Evolutionary conservation across 1,140 invertebrate species (phyloP), one percentile per base, ranked within the genome.

Genomic region (Drosophila takahashii): DNA sequence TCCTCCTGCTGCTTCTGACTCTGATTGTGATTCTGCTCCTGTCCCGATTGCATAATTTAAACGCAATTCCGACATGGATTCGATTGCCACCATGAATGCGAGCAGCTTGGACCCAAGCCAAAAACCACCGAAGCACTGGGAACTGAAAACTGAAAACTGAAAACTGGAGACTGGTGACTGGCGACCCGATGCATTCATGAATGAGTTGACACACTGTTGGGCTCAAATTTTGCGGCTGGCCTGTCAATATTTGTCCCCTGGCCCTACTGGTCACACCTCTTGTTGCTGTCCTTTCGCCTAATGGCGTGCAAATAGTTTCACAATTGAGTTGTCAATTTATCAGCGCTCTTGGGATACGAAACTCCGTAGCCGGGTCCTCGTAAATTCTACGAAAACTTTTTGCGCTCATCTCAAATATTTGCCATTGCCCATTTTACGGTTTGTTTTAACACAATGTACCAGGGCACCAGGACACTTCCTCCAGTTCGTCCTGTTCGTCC

Each of bases 291-390:
- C 44, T 53, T 58, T 52, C 74, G 65, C 65, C 74, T 77, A 78
- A 78, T 78, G 64, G 74, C 65, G 45, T 78, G 75, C 74, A 78
- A 78, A 78, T 78, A 77, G 75, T 77, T 77, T 77, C 74, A 62
- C 65, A 78, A 78, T 78, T 77, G 75, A 78, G 74, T 78, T 78
- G 75, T 77, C 74, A 78, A 77, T 71, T 78, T 78, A 42, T 51
- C 47, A n/a, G 50, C 26, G 37, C 48, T 52, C 36, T 22, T 4
- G 18, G 29, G 15, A 15, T 8, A 11, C 36, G 53, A 15, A 34
- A 39, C 53, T 39, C 39, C 13, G 11, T 11, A 5, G 36, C 45
- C 13, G 8, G 18, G 32, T 42, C 67, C 69, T 74, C 69, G 71
- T 66, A 53, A 66, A 75, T 75, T 75, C 26, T 50, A 32, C 29